These are phyloP conservation scores for Luperina nickerlii DNA, from an alignment of 2,888 invertebrate genomes.

Conservation along the genomic window DNA sequence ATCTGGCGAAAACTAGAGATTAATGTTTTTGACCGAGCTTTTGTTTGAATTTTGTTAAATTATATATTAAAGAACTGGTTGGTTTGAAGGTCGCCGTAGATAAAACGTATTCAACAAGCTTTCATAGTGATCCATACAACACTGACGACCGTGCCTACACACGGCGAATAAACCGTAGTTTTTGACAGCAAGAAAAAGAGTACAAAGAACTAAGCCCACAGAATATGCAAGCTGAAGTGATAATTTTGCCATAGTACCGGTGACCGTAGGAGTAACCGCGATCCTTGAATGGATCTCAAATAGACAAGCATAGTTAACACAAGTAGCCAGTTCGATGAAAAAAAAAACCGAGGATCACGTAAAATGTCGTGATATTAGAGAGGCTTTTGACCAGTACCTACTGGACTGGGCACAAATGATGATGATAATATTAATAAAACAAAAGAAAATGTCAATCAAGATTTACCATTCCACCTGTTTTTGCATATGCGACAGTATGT, in stretches of 20 bases:
- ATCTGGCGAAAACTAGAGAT: not conserved
- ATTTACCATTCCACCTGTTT: not conserved
- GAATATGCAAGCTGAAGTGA: too few species aligned
- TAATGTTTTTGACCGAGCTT: not conserved
- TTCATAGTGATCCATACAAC: too few species aligned
- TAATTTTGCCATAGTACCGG: not conserved
- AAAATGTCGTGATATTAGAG: not conserved
- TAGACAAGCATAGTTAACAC: not conserved
- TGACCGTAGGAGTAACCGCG: not conserved
- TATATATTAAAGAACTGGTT: not conserved
- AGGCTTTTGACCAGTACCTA: not conserved
- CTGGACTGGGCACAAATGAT: not conserved
- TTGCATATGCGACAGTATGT: not conserved
- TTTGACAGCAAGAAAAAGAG: not conserved
- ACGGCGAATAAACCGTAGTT: not conserved
- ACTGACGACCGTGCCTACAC: too few species aligned
- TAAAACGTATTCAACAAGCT: too few species aligned
- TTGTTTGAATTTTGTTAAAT: not conserved
- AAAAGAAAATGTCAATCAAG: not conserved
- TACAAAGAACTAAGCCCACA: not conserved
- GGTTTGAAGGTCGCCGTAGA: not conserved
- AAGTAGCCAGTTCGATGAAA: not conserved
- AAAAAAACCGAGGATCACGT: not conserved
- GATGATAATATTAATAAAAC: not conserved
- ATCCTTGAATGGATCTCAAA: not conserved